Evolutionary conservation across 2,888 invertebrate species (phyloP).

Genomic region (Drosophila greeni): DNA sequence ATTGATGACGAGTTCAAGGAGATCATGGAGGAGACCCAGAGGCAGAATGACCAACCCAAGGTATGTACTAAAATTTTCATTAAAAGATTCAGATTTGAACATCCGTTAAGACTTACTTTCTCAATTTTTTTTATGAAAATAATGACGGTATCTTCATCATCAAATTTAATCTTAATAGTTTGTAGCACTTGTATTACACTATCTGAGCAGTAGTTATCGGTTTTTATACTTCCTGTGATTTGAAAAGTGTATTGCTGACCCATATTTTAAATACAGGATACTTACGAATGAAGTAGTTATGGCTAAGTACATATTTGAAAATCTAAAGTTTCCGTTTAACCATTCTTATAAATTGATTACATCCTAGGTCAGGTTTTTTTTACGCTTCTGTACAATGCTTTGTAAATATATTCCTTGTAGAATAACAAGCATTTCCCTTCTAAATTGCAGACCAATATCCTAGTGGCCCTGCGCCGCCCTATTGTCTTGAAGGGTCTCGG

Average conservation of each 20-base stretch:
- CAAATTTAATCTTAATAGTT: not conserved
- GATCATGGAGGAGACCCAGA: slow-evolving; percentile 71
- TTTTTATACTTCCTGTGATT: not conserved
- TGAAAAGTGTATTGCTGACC: not conserved
- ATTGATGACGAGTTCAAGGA: slow-evolving; percentile 80
- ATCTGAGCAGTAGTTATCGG: not conserved
- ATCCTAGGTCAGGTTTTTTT: no score
- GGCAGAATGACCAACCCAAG: slow-evolving; percentile 72
- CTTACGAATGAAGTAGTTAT: not conserved
- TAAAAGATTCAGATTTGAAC: no score
- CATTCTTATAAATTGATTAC: no score
- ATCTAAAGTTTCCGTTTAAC: not conserved
- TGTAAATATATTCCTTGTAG: not conserved
- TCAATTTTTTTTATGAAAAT: not conserved
- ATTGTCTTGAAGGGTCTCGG: slow-evolving; percentile 82
- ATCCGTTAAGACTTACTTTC: no score
- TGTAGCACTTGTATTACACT: not conserved
- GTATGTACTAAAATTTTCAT: not conserved
- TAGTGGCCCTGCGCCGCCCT: slow-evolving; percentile 81
- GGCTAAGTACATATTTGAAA: not conserved
- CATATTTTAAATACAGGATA: not conserved
- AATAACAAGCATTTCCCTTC: not conserved
- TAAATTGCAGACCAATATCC: slow-evolving; percentile 78
- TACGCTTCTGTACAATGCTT: not conserved
- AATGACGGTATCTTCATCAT: not conserved